Percentiles rank a stretch among this genome's conserved stretches.
phyloP scores from a whole-genome alignment of 1,140 invertebrate genomes.

The Eufriesea mexicana region DNA sequence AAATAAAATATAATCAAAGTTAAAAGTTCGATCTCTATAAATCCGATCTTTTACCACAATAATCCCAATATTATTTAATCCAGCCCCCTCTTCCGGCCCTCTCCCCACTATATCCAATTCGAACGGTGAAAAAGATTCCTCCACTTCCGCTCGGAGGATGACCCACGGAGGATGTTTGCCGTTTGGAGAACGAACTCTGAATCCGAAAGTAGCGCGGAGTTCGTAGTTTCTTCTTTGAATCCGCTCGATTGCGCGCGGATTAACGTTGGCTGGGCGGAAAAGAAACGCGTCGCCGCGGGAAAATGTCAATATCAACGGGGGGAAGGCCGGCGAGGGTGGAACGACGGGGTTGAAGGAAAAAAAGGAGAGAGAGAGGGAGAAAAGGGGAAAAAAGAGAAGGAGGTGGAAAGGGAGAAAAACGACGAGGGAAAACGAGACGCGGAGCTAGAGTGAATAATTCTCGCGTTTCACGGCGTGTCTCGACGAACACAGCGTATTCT shows the following conservation, averaged over 20 bases:
- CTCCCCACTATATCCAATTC: too few species aligned
- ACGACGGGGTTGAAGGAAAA: not conserved
- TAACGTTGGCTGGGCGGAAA: conserved; percentile 35
- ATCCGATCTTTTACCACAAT: too few species aligned
- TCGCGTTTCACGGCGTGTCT: conserved; percentile 29
- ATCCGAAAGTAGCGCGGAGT: not conserved
- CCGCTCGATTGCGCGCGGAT: conserved; percentile 53
- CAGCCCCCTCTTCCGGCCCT: too few species aligned
- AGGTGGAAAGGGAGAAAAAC: not conserved
- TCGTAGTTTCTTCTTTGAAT: conserved; percentile 38
- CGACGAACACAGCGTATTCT: conserved; percentile 39
- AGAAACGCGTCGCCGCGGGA: conserved; percentile 18
- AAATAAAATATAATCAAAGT: too few species aligned
- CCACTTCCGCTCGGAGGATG: not conserved
- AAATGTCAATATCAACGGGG: conserved; percentile 46
- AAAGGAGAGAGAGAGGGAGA: not conserved
- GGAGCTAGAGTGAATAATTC: conserved; percentile 28
- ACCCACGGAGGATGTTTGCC: not conserved
- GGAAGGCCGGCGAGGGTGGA: not conserved
- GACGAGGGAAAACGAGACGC: not conserved
- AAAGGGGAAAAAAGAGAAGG: not conserved
- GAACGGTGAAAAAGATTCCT: not conserved
- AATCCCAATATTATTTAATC: too few species aligned
- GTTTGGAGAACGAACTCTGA: not conserved
- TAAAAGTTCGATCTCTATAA: too few species aligned